Evolutionary conservation across 2,113 vertebrate genomes (phyloP), one percentile per base, ranked within the genome.

Genomic region (Oreochromis spilurus): DNA sequence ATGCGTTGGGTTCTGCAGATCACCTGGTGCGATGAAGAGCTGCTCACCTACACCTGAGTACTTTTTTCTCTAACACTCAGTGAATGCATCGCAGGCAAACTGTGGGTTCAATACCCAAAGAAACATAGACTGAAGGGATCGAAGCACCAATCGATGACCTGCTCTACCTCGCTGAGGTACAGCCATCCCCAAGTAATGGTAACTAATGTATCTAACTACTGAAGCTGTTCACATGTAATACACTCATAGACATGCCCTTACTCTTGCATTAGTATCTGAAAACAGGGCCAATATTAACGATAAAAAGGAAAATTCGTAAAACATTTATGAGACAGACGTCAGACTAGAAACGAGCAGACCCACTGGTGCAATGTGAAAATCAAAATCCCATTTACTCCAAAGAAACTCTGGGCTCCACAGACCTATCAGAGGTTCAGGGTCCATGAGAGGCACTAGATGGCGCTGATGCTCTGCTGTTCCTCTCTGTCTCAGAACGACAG

Each of bases 371-470:
- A 77, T 31, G 17, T 77, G 43, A 7, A 77, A 50, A 31, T 77
- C 3, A 2, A 19, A 50, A 50, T 50, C 26, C 17, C 24, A 77
- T 12, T 26, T 7, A 29, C 17, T 75, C 16, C 21, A 0, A 26
- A 26, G 52, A 54, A 54, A 21, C 0, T 29, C 24, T n/a, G 31
- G 3, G n/a, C 36, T 70, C 38, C 70, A 26, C 24, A 4, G 45
- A 48, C 9, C 21, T 26, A 21, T 3, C 43, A 77, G 58, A 34
- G 14, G 2, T 1, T 62, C 9, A 34, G 58, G 5, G 43, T 65
- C 2, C n/a, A 1, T 10, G 34, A 24, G 9, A 16, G 50, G 29
- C 95, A 92, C 84, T 90, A 94, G 96, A 84, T 88, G 94, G 92
- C 88, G 78, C 36, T 90, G 17, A 36, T 55, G 83, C 5, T 3